Base-by-base conservation (phyloP, 2,797 vertebrate species). In the Acanthis flammea region DNA sequence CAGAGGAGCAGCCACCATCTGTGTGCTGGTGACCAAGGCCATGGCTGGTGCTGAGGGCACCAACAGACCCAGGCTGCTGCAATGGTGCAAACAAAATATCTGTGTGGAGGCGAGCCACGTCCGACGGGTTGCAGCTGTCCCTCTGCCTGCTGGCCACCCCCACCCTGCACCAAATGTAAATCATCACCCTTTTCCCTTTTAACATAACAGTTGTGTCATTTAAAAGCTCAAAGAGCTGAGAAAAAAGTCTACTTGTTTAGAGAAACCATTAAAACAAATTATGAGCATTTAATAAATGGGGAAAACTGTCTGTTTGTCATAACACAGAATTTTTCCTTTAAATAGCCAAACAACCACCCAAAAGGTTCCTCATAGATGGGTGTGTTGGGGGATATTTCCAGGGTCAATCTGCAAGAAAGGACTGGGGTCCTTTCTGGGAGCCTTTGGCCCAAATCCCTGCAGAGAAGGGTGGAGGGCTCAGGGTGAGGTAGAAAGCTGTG, bases 241-340 rank as follows among this genome's bases (percentile, higher is more conserved):
- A 96, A 95, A 97, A 97, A 96, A 94, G 73, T 94, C 93, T 86
- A 35, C 92, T 94, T 97, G 96, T 97, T 97, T 97, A 97, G 95
- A 97, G 94, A 94, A 93, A 96, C 94, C 93, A 96, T 97, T 97
- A 96, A 97, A 97, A 97, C 96, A 96, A 97, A 97, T 97, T 76
- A 95, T 96, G 95, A 97, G 90, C 94, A 95, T 97, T 96, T 96
- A 97, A 97, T 96, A 97, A 96, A 96, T 97, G 96, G 91, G 73
- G 60, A 94, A 86, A 96, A 94, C 92, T 78, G 88, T 96, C 96
- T 88, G 92, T 96, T 97, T 97, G 95, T 97, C 87, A 94, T 97
- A 97, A 97, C 96, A 97, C 45, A 37, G 92, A 73, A 92, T 90
- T 96, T 95, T 94, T 90, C 81, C 92, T 94, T 95, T 94, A 94